These are phyloP conservation scores for Drosophila nigrodunni DNA, from an alignment of 1,140 invertebrate species.

Conservation along the genomic window DNA sequence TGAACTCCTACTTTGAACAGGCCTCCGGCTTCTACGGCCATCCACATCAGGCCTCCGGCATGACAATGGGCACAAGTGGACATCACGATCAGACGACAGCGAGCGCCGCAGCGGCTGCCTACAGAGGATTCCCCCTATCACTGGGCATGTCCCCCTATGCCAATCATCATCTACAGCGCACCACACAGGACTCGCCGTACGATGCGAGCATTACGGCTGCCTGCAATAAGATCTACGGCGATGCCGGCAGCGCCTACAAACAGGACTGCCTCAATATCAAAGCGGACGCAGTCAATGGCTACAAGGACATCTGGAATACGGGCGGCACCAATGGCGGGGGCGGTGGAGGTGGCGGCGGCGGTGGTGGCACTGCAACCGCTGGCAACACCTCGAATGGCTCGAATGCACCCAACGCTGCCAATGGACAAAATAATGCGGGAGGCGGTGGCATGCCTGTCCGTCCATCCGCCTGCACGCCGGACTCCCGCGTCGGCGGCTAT, in stretches of 20 bases:
- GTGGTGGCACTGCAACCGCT: conserved; percentile 82
- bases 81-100: conserved; percentile 88
- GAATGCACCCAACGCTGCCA: conserved; percentile 84
- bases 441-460: conserved; percentile 87
- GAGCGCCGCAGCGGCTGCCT: conserved; percentile 89
- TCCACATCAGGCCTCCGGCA: conserved; percentile 90
- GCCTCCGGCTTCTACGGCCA: conserved; percentile 94
- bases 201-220: conserved; percentile 94
- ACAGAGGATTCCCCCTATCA: conserved; percentile 92
- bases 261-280: conserved; percentile 85
- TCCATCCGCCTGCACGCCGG: conserved; percentile 94
- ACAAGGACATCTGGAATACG: conserved; percentile 88
- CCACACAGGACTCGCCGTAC: conserved; percentile 94
- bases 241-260: conserved; percentile 81
- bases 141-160: conserved; percentile 94
- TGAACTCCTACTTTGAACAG: conserved; percentile 98
- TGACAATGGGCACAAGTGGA: conserved; percentile 87
- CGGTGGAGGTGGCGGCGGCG: conserved; percentile 66
- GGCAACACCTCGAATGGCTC: conserved; percentile 74
- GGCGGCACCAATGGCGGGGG: conserved; percentile 86
- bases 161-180: conserved; percentile 92
- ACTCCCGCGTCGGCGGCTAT: conserved; percentile 89
- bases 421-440: conserved; percentile 87
- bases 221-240: conserved; percentile 88
- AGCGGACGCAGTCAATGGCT: conserved; percentile 87